Conservation (phyloP, 2,888 invertebrate species). For the Dasypolia templi region DNA sequence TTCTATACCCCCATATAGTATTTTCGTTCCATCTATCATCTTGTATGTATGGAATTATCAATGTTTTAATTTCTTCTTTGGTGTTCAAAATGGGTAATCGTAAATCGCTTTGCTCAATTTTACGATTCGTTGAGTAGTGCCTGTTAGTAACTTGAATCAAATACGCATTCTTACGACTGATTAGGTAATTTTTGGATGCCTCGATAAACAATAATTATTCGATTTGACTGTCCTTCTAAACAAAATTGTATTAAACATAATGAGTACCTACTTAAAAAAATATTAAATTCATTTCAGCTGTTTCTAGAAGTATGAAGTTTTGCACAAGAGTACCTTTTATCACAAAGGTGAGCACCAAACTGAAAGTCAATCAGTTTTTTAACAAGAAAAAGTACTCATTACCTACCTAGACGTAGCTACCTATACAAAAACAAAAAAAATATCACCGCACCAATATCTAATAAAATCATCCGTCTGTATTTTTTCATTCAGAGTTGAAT, state of each 20-base stretch:
- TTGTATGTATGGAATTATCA: not conserved
- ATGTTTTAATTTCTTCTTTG: not conserved
- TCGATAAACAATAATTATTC: not conserved
- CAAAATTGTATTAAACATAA: not conserved
- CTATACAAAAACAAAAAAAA: not conserved
- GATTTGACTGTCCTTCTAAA: not conserved
- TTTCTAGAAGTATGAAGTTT: not conserved
- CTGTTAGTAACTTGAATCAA: not conserved
- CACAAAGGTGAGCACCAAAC: not conserved
- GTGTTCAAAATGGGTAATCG: not conserved
- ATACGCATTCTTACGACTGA: not conserved
- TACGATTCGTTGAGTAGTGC: not conserved
- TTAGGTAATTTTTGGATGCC: not conserved
- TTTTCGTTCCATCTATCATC: not conserved
- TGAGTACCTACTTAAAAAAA: not conserved
- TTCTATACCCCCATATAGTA: too few species aligned
- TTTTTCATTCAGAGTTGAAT: too few species aligned
- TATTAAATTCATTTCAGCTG: not conserved
- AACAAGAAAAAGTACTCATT: not conserved
- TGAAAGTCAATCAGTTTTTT: not conserved
- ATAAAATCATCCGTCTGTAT: not conserved
- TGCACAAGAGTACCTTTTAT: not conserved
- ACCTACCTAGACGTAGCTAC: not conserved
- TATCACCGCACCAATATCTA: conserved; percentile 4
- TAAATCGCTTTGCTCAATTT: not conserved